phyloP scores from a whole-genome alignment of 2,888 invertebrate species.

The Quadriops clusia region DNA sequence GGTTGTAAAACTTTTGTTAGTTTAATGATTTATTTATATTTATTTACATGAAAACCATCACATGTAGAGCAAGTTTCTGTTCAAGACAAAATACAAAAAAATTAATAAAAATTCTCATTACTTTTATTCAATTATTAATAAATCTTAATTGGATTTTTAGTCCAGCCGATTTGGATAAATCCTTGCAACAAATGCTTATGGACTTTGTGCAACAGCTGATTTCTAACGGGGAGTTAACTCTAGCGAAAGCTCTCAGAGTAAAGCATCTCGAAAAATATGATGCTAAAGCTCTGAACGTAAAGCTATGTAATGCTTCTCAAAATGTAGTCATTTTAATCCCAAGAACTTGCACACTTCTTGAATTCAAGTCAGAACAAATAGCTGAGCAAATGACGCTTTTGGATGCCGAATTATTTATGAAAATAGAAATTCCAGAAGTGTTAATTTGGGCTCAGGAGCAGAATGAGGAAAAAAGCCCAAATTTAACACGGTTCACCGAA shows the following conservation, averaged over 20 bases:
- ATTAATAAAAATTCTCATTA: too few species aligned
- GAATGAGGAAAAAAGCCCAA: constrained; percentile 92
- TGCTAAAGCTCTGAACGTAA: constrained; percentile 25
- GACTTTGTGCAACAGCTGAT: constrained; percentile 91
- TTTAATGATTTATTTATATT: too few species aligned
- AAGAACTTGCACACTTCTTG: constrained; percentile 53
- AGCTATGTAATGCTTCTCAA: constrained; percentile 28
- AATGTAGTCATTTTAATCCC: constrained; percentile 19
- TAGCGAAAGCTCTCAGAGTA: constrained; percentile 81
- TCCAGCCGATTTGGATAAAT: constrained; percentile 71
- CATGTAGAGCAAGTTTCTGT: too few species aligned
- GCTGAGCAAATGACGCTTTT: constrained; percentile 97
- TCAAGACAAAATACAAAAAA: too few species aligned
- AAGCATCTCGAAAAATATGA: constrained; percentile 78
- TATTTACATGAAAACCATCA: too few species aligned
- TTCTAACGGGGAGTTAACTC: constrained; percentile 79
- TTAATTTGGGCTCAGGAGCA: constrained; percentile 96
- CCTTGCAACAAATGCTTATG: constrained; percentile 71
- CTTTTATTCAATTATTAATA: too few species aligned
- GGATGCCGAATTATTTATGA: constrained; percentile 89
- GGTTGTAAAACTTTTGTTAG: too few species aligned
- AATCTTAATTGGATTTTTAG: constrained; percentile 41
- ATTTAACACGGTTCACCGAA: constrained; percentile 92
- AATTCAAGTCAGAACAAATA: constrained; percentile 88
- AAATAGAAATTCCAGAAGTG: constrained; percentile 95